phyloP scores from a whole-genome alignment of 1,140 invertebrate genomes.

The Penaeus japonicus region DNA sequence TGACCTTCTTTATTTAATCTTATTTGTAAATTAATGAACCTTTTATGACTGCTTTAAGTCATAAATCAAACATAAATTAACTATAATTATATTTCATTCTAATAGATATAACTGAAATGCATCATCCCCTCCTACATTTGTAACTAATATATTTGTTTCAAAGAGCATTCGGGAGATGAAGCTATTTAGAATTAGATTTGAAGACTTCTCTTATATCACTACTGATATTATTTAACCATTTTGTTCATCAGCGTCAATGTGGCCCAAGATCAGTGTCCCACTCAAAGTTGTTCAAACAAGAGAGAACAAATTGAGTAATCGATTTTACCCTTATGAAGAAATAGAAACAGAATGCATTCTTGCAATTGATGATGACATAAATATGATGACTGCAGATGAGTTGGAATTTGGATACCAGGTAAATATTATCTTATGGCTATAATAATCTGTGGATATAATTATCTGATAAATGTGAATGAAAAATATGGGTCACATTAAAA shows the following conservation, averaged over 20 bases:
- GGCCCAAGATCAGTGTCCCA: constrained; percentile 88
- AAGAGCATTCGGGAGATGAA: too few relatives aligned
- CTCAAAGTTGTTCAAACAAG: constrained; percentile 89
- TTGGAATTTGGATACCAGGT: constrained; percentile 87
- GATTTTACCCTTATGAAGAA: constrained; percentile 91
- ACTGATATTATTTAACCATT: too few relatives aligned
- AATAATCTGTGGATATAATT: neutral
- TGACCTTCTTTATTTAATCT: too few relatives aligned
- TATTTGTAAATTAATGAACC: too few relatives aligned
- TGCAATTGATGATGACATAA: constrained; percentile 92
- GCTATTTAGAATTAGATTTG: neutral
- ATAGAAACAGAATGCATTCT: constrained; percentile 92
- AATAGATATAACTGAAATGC: too few relatives aligned
- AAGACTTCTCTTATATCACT: neutral
- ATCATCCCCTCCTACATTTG: too few relatives aligned
- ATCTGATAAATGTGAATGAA: neutral
- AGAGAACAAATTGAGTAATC: constrained; percentile 92
- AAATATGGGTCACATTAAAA: neutral
- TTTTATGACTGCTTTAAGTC: too few relatives aligned
- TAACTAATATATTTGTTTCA: too few relatives aligned
- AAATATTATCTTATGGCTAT: constrained; percentile 21
- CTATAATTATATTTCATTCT: too few relatives aligned
- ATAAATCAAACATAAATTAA: too few relatives aligned
- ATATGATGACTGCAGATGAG: constrained; percentile 93
- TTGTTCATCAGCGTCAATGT: constrained; percentile 71